A percentile compares a stretch with the other conserved stretches of the same genome.
These are phyloP conservation scores for Thymelicus lineola DNA, from an alignment of 2,888 invertebrate genomes.

Conservation along the genomic window DNA sequence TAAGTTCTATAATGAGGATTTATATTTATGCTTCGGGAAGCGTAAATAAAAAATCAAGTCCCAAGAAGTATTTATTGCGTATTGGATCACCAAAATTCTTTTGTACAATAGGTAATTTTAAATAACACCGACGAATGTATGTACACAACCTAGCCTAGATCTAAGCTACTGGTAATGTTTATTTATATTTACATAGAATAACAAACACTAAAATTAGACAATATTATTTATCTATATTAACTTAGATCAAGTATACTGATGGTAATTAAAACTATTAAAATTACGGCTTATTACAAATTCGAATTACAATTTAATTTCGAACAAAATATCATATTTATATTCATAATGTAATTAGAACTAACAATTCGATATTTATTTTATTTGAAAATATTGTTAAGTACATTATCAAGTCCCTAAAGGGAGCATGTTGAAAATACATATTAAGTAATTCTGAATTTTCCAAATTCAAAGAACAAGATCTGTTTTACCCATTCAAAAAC, in stretches of 20 bases:
- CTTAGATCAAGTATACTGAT: conserved; percentile 51
- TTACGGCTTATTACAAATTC: conserved; percentile 47
- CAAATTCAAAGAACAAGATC: neutral
- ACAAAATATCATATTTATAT: conserved; percentile 33
- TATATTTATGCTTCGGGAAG: neutral
- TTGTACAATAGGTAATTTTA: conserved; percentile 75
- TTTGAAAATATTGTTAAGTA: conserved; percentile 11
- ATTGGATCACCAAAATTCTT: conserved; percentile 78
- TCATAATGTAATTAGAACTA: neutral
- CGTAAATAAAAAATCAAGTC: conserved; percentile 48
- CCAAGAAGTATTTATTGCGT: conserved; percentile 83
- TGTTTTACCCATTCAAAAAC: neutral
- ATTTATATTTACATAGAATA: conserved; percentile 72
- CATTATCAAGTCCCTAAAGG: neutral
- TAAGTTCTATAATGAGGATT: too few species aligned
- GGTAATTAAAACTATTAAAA: conserved; percentile 37
- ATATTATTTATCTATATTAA: conserved; percentile 41
- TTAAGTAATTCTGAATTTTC: neutral
- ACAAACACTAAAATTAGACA: conserved; percentile 60
- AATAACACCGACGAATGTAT: conserved; percentile 79
- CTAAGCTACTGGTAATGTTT: conserved; percentile 52
- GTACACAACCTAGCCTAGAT: conserved; percentile 69
- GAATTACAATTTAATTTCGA: conserved; percentile 14
- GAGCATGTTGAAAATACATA: neutral
- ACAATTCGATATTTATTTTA: conserved; percentile 11